These are phyloP conservation scores for Callipepla californica DNA, from an alignment of 2,113 vertebrate species.

Conservation along the genomic window DNA sequence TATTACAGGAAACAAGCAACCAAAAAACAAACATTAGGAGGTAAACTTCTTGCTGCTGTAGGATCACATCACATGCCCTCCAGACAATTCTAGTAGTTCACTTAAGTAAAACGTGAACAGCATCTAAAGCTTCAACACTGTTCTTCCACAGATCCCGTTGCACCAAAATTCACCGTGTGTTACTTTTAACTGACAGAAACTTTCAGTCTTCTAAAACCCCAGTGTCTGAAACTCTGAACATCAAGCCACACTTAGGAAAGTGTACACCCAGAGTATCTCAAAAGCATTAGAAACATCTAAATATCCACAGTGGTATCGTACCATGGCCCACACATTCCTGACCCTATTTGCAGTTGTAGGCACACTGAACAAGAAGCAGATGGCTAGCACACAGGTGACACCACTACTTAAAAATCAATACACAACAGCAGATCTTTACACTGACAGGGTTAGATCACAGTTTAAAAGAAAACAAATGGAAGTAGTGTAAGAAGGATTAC, in stretches of 20 bases:
- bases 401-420: neutral
- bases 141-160: neutral
- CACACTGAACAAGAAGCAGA: neutral
- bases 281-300: neutral
- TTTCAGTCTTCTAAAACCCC: neutral
- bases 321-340: neutral
- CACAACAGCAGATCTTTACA: too few species aligned
- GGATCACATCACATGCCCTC: neutral
- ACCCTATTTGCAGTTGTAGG: neutral
- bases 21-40: neutral
- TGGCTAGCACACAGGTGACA: neutral
- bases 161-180: neutral
- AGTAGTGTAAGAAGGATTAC: neutral
- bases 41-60: neutral
- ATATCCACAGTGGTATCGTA: neutral
- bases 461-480: neutral
- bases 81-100: neutral
- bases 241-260: neutral
- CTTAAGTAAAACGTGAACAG: neutral
- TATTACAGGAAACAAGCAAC: neutral
- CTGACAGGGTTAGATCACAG: neutral
- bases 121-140: neutral
- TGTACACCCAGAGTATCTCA: fast-evolving
- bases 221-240: neutral
- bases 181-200: neutral